Conservation (phyloP, 1,140 invertebrate species). For the Bursaphelenchus mucronatus region DNA sequence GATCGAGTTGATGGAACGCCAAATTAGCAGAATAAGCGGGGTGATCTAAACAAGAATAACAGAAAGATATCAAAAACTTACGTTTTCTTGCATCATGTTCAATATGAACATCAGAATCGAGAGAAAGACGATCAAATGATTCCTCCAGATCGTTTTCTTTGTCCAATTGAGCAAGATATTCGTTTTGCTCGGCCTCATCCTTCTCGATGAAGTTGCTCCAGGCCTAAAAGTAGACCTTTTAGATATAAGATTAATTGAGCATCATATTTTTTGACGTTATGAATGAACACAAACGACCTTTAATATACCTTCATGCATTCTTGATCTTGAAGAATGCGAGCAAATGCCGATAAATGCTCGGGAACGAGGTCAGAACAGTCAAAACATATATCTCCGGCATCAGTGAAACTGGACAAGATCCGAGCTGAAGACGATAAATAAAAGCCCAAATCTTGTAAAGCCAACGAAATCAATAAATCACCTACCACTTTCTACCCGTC, state of each 20-base stretch:
- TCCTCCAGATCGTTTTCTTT: conserved; percentile 29
- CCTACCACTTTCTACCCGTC: conserved; percentile 56
- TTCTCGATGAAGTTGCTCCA: conserved; percentile 59
- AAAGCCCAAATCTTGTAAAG: neutral
- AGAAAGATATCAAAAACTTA: neutral
- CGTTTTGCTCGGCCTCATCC: conserved; percentile 50
- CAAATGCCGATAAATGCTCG: conserved; percentile 47
- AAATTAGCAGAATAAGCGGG: conserved; percentile 42
- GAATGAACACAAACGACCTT: conserved; percentile 8
- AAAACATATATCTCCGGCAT: conserved; percentile 55
- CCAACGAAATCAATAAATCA: neutral
- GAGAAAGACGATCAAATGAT: conserved; percentile 10
- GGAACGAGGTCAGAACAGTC: conserved; percentile 53
- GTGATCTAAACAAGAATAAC: conserved; percentile 37
- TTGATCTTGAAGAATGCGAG: conserved; percentile 51
- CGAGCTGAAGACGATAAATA: conserved; percentile 30
- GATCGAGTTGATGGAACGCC: conserved; percentile 52
- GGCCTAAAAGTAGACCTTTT: conserved; percentile 26
- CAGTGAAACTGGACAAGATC: conserved; percentile 36
- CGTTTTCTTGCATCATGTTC: conserved; percentile 6
- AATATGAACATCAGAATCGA: conserved; percentile 13
- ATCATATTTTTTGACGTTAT: conserved; percentile 6
- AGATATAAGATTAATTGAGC: neutral
- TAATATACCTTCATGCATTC: conserved; percentile 50
- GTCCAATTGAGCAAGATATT: conserved; percentile 34